These are phyloP conservation scores for Drosophila kepulauana DNA, from an alignment of 1,140 invertebrate genomes.

Conservation along the genomic window DNA sequence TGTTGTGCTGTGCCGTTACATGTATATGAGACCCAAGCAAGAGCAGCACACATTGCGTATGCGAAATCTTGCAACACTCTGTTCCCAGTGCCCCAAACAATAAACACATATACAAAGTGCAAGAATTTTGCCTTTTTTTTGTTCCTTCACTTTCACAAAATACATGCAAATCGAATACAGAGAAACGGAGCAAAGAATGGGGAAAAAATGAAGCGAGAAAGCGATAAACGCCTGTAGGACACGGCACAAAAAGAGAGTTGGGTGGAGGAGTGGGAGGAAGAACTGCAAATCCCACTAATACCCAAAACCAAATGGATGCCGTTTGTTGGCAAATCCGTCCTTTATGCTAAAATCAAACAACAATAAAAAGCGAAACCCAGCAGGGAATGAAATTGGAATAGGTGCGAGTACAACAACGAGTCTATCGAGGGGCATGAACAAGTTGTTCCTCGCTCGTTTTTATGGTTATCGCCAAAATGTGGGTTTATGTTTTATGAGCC, in stretches of 20 bases:
- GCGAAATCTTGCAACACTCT: constrained; percentile 71
- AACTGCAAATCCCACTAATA: constrained; percentile 69
- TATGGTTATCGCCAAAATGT: constrained; percentile 64
- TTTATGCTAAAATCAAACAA: constrained; percentile 79
- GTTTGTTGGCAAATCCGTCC: constrained; percentile 72
- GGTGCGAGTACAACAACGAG: constrained; percentile 5
- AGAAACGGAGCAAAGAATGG: constrained; percentile 2
- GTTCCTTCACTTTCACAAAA: constrained; percentile 22
- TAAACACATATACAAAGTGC: constrained; percentile 51
- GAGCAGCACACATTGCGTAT: constrained; percentile 65
- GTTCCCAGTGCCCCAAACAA: constrained; percentile 28
- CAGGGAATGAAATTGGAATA: constrained; percentile 46
- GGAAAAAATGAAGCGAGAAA: constrained; percentile 46
- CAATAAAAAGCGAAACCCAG: constrained; percentile 64
- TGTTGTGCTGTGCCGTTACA: neutral
- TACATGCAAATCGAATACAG: constrained; percentile 74
- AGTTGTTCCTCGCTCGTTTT: constrained; percentile 32
- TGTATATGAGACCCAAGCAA: constrained; percentile 42
- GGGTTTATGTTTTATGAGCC: constrained; percentile 70
- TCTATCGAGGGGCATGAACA: constrained; percentile 28
- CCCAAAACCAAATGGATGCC: constrained; percentile 70
- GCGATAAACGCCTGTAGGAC: constrained; percentile 67
- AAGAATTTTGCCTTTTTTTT: constrained; percentile 54
- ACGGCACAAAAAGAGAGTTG: constrained; percentile 19
- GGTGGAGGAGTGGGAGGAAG: constrained; percentile 1